Evolutionary conservation across 2,888 invertebrate species (phyloP), one percentile per base, ranked within the genome.

Genomic region (Gonocerus acuteangulatus): DNA sequence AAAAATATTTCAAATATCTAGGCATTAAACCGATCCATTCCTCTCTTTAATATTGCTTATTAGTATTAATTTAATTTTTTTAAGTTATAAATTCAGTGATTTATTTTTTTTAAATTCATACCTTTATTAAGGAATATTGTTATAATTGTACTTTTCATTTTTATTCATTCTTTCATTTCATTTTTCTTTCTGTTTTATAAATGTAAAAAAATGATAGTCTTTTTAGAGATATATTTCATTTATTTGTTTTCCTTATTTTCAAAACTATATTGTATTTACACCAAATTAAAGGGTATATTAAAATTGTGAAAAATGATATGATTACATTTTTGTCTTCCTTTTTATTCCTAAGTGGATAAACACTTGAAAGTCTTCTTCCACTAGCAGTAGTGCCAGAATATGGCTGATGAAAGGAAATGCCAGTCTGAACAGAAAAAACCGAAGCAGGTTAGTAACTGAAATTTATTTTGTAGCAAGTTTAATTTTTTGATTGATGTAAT

Each of bases 21-120:
- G 39, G 42, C 42, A 42, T 54, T 22, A 39, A 54, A 54, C 54
- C 36, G 42, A 57, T 57, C 42, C 57, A 57, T 57, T 57, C 57
- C 44, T 57, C 45, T 45, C 57, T 57, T 56, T 18, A 57, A 18
- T 23, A 13, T 18, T 45, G 47, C 42, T 42, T 57, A 27, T 45
- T 32, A 57, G 47, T 47, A 57, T 57, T 57, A 57, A 19, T 57
- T 16, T 44, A 13, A 42, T 44, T 51, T 52, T 15, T 57, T 47
- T 45, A n/a, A n/a, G 15, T 39, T 11, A n/a, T 39, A 11, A 39
- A 39, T 39, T 22, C 49, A 57, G 47, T 44, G 44, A 57, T 57
- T 44, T 45, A 42, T 44, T 23, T 32, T 57, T 57, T 44, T 22
- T 45, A 22, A n/a, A 18, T 42, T 45, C 42, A 47, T 19, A 47